Evolutionary conservation across 2,113 vertebrate genomes (phyloP), one percentile per base, ranked within the genome.

Genomic region (Malurus alboscapulatus): DNA sequence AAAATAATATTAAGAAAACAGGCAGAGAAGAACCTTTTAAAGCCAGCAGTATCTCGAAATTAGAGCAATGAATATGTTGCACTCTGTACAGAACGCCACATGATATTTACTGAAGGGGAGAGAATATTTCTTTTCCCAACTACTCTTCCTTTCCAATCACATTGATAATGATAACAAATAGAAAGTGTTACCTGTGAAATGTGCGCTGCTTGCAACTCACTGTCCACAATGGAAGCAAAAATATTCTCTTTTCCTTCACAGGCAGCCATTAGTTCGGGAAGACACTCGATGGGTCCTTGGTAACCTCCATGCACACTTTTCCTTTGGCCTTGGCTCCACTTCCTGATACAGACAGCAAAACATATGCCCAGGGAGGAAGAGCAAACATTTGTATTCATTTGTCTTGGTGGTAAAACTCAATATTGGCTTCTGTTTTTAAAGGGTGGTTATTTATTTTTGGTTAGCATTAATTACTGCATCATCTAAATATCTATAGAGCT

Each of bases 231-330:
- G 68, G 98, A 97, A 87, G 96, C 94, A 76, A 99, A 99, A 62
- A 98, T 69, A 45, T 96, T 96, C 89, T 99, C 98, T 83, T 96
- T 98, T 75, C 99, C 99, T 55, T 97, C 96, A 14, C 99, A 99
- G 88, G 97, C 98, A 45, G 98, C 98, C 22, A 99, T 98, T 77
- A 99, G 97, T 90, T 99, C 99, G 22, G 99, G 99, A 93, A 99
- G 99, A 92, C 98, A 98, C 94, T 99, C 99, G 0, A 99, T 97
- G 45, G 98, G 97, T 29, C 98, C 97, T 26, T 88, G 97, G 93
- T 96, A 97, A 74, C 96, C 96, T 67, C 95, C 76, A 17, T 5
- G 84, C 29, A 85, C 38, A 4, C 96, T 90, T 82, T 93, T 98
- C 30, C 80, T 97, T 86, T 94, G 96, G 88, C 87, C 90, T 92